Evolutionary conservation across 23 tunicate species (phyloP), one percentile per base, ranked within the genome.

Genomic region (Ascidia mentula): DNA sequence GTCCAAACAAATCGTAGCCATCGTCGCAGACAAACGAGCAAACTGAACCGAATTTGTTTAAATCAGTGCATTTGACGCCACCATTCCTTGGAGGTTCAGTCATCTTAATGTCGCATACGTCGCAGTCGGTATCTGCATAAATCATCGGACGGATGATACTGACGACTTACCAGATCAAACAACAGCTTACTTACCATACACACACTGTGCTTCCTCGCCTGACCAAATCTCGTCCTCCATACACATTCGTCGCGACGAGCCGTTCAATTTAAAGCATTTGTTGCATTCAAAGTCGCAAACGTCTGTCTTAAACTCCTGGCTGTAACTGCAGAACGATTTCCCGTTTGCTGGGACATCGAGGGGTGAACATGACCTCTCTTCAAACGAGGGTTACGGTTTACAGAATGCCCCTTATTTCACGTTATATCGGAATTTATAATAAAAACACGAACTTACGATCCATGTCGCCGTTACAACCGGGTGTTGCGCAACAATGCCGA

Each of bases 401-500:
- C n/a, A n/a, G n/a, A n/a, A n/a, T n/a, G n/a, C n/a, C n/a, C n/a
- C n/a, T n/a, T n/a, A n/a, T n/a, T n/a, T n/a, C n/a, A n/a, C n/a
- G n/a, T n/a, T n/a, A n/a, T n/a, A n/a, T n/a, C n/a, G n/a, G n/a
- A n/a, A n/a, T n/a, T n/a, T n/a, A n/a, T n/a, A n/a, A n/a, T n/a
- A n/a, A n/a, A n/a, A n/a, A n/a, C n/a, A n/a, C 26, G 38, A 42
- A 36, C 83, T 85, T 60, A 86, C 90, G 79, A 0, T 80, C 77
- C 32, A 80, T 46, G 31, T 86, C 75, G 17, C 80, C 76, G 38
- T 86, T 86, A 38, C 90, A 86, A 20, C 85, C 75, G 32, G 90
- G 60, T 34, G 82, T 82, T 31, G 53, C 70, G 75, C 90, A 86
- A 75, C 90, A 86, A 59, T 73, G 80, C 73, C 90, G 45, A 45